Percentiles rank a stretch among this genome's conserved stretches.
These are phyloP conservation scores for Chrysocyon brachyurus DNA, from an alignment of 2,797 vertebrate species.

Conservation along the genomic window DNA sequence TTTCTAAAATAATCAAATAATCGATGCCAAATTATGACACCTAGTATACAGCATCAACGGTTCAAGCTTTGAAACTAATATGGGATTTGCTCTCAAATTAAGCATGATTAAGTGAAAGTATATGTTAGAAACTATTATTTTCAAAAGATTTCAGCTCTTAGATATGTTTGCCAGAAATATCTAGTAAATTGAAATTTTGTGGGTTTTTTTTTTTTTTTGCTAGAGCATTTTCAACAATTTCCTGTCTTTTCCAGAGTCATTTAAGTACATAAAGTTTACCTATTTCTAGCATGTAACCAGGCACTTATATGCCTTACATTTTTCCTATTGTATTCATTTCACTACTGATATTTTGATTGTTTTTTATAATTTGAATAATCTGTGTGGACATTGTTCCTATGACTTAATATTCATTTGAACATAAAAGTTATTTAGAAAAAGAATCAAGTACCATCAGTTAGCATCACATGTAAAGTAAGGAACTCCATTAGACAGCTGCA, in stretches of 20 bases:
- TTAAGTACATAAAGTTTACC: not conserved
- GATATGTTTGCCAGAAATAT: not conserved
- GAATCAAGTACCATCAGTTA: not conserved
- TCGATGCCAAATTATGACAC: not conserved
- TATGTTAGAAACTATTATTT: not conserved
- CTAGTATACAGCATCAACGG: not conserved
- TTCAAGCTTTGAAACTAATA: not conserved
- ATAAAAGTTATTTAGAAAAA: not conserved
- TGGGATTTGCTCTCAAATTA: not conserved
- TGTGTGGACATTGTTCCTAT: not conserved
- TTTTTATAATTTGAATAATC: not conserved
- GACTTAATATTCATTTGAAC: not conserved
- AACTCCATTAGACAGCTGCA: accelerated
- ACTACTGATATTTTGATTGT: not conserved
- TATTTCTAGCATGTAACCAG: not conserved
- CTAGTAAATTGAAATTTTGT: not conserved
- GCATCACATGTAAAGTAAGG: not conserved
- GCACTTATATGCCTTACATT: not conserved
- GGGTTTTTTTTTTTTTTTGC: not conserved
- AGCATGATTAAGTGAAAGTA: not conserved
- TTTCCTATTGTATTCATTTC: not conserved
- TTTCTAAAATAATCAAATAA: not conserved
- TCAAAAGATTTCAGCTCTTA: not conserved
- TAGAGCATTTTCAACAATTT: not conserved
- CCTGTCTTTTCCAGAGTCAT: not conserved